Evolutionary conservation across 2,797 vertebrate genomes (phyloP).

Genomic region (Microcaecilia unicolor): DNA sequence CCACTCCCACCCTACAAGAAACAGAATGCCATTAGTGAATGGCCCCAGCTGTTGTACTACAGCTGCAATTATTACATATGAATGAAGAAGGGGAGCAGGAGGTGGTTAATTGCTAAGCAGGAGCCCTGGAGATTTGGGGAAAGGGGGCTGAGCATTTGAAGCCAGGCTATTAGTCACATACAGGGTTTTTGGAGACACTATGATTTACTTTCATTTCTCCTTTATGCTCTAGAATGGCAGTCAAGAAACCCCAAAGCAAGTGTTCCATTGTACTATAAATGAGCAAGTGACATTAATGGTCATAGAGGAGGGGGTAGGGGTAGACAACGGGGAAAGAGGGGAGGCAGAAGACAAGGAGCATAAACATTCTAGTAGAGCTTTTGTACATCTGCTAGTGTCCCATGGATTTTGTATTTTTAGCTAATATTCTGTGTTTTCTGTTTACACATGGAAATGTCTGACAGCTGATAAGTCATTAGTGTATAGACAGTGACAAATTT

Average conservation of each 20-base stretch:
- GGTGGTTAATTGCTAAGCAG: neutral
- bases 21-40: neutral
- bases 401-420: too few relatives aligned
- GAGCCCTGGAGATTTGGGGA: neutral
- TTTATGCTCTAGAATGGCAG: neutral
- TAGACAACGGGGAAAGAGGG: neutral
- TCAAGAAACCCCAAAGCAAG: neutral
- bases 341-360: neutral
- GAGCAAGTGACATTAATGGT: neutral
- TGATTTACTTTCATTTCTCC: neutral
- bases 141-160: neutral
- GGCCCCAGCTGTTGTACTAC: neutral
- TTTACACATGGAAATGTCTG: too few relatives aligned
- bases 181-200: neutral
- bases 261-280: neutral
- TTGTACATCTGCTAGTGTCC: too few relatives aligned
- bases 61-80: neutral
- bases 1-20: too few relatives aligned
- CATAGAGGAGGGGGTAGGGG: neutral
- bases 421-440: too few relatives aligned
- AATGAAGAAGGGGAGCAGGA: neutral
- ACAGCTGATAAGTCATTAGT: too few relatives aligned
- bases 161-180: neutral
- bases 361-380: constrained; percentile 4
- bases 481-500: too few relatives aligned